phyloP scores from a whole-genome alignment of 2,888 invertebrate genomes.

The Dasypogon diadema region DNA sequence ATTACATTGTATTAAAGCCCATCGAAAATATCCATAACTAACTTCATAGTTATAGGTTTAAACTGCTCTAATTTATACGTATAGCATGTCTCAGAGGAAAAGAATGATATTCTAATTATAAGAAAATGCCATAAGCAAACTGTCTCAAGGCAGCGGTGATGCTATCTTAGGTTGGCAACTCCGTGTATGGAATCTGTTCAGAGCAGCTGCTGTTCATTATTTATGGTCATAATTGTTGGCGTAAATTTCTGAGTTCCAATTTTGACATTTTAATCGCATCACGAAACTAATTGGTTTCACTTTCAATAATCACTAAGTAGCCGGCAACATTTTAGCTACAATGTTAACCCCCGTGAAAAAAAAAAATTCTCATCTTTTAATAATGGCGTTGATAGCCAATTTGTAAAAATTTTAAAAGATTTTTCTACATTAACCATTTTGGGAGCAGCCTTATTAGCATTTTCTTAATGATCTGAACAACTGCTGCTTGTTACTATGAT shows the following conservation, averaged over 20 bases:
- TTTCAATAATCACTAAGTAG: slow-evolving; percentile 18
- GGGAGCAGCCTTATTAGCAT: slow-evolving; percentile 27
- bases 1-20: no score
- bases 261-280: slow-evolving; percentile 13
- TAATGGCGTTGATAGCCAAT: slow-evolving; percentile 14
- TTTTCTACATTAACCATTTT: slow-evolving; percentile 20
- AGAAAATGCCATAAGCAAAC: slow-evolving; percentile 13
- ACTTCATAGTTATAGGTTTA: no score
- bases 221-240: slow-evolving; percentile 8
- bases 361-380: not conserved
- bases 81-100: no score
- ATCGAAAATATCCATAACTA: no score
- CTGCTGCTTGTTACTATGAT: not conserved
- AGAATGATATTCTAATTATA: slow-evolving; percentile 47
- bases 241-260: slow-evolving; percentile 16
- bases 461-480: not conserved
- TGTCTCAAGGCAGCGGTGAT: slow-evolving; percentile 13
- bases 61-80: no score
- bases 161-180: not conserved
- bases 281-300: slow-evolving; percentile 19
- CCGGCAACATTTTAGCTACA: not conserved
- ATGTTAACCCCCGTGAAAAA: slow-evolving; percentile 5
- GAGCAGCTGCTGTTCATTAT: slow-evolving; percentile 1
- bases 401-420: slow-evolving; percentile 19
- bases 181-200: not conserved